These are phyloP conservation scores for Ictalurus punctatus DNA, from an alignment of 2,113 vertebrate species.

Conservation along the genomic window DNA sequence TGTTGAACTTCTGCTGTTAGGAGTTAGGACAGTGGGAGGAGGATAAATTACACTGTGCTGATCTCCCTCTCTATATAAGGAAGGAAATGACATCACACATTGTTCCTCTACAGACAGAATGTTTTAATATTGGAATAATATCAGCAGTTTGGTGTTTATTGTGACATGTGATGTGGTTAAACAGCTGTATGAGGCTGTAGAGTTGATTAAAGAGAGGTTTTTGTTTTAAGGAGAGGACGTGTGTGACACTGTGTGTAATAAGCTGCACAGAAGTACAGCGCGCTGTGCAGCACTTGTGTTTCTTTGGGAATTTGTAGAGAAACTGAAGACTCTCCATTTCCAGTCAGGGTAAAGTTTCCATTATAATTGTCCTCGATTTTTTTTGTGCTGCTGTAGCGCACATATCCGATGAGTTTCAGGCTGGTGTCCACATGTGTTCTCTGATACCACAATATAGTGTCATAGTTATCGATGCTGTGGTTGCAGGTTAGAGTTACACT, in stretches of 20 bases:
- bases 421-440: background rate
- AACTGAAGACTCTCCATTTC: conserved; percentile 54
- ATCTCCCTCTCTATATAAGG: background rate
- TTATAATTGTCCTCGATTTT: conserved; percentile 21
- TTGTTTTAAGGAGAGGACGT: conserved; percentile 8
- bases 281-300: conserved; percentile 4
- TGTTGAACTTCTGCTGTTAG: background rate
- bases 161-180: background rate
- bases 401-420: conserved; percentile 51
- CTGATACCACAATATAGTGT: conserved; percentile 48
- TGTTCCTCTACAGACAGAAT: too few relatives aligned
- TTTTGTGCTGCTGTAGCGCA: background rate
- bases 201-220: background rate
- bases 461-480: conserved; percentile 25
- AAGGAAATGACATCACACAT: conserved; percentile 4
- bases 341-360: conserved; percentile 52
- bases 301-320: conserved; percentile 46
- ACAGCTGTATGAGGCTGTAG: conserved; percentile 5
- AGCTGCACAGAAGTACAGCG: conserved; percentile 61
- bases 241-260: conserved; percentile 44
- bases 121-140: background rate
- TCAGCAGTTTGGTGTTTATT: too few relatives aligned
- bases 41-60: background rate
- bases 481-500: conserved; percentile 33
- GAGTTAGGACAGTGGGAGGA: background rate